Evolutionary conservation across 2,888 invertebrate species (phyloP), one percentile per base, ranked within the genome.

Genomic region (Phasia obesa): DNA sequence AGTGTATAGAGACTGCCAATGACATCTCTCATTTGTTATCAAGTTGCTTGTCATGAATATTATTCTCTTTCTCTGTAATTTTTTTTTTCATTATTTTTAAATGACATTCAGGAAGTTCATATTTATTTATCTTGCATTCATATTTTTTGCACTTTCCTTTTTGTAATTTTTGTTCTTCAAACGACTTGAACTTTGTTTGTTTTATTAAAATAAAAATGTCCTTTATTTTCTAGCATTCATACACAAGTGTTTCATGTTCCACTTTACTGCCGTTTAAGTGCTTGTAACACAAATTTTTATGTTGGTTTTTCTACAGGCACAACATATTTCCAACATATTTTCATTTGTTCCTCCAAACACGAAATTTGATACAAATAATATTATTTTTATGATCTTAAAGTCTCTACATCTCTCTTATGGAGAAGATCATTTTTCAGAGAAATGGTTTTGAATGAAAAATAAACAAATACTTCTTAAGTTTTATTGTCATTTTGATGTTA

Each of bases 351-450:
- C 31, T 51, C 42, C 4, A 27, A 21, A 55, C 47, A 38, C 60
- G 59, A 62, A 89, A 89, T 88, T 81, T 71, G 89, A 89, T 86
- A 86, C 85, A 82, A 85, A 89, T 88, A 88, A 88, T 89, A 86
- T 87, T 89, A 87, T 87, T 89, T 78, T 83, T 78, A 82, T 81
- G 59, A 84, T 76, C 27, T 64, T 23, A 11, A 4, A 44, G 47
- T 21, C 21, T 55, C 51, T 44, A 19, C 15, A 21, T 47, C 27
- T 55, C 27, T 27, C 17, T 44, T 62, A 47, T 47, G 23, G 35
- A 35, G 11, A 11, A 44, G 49, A 62, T 77, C 57, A 64, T 35
- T 59, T 79, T 79, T 75, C 78, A 78, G 27, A 79, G 60, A 42
- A 75, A 44, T 42, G 57, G 44, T 49, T 21, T 6, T 60, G 53